These are phyloP conservation scores for Todiramphus chloris DNA, from an alignment of 2,113 vertebrate genomes.

Conservation along the genomic window DNA sequence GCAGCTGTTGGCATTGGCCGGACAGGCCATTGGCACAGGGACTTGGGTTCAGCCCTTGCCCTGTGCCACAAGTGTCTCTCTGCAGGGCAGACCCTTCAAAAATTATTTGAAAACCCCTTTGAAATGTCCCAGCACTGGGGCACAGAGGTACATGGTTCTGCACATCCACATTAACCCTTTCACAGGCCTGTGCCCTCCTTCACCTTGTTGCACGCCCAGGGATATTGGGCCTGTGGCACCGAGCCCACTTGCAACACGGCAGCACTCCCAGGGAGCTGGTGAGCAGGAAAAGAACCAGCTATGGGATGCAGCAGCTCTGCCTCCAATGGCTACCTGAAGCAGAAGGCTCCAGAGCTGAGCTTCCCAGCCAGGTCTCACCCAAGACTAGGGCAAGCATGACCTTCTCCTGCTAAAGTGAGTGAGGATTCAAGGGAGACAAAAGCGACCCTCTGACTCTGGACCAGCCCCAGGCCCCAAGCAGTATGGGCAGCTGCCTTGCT, in stretches of 20 bases:
- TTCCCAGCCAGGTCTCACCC: not conserved
- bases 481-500: not conserved
- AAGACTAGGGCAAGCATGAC: not conserved
- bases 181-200: not conserved
- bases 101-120: not conserved
- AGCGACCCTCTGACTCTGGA: not conserved
- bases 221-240: not conserved
- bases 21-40: too few species aligned
- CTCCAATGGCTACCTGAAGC: not conserved
- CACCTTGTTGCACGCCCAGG: rapidly evolving
- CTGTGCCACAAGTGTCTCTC: too few species aligned
- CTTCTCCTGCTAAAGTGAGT: not conserved
- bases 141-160: not conserved
- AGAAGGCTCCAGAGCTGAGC: not conserved
- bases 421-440: not conserved
- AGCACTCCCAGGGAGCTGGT: not conserved
- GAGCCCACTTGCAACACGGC: not conserved
- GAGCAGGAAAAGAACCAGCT: not conserved
- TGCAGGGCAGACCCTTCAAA: not conserved
- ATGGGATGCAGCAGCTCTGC: not conserved
- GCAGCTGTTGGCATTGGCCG: rapidly evolving
- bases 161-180: not conserved
- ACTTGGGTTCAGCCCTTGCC: too few species aligned
- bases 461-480: not conserved
- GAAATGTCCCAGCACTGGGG: not conserved